Percentiles rank a stretch among this genome's conserved stretches.
Evolutionary conservation across 2,113 vertebrate species (phyloP).

Genomic region (Ceyx cyanopectus): DNA sequence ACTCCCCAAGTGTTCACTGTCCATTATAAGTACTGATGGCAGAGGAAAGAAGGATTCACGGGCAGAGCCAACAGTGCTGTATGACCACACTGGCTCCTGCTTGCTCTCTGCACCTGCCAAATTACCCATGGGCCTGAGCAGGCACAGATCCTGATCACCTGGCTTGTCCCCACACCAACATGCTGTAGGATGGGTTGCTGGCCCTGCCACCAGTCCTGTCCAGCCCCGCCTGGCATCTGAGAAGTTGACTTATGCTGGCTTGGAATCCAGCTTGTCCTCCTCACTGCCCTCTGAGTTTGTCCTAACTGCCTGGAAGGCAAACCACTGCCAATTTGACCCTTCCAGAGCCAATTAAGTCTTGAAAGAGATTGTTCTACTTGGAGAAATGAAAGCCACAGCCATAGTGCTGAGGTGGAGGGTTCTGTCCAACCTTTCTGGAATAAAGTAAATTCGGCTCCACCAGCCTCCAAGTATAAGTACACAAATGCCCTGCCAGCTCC

Average conservation of each 20-base stretch:
- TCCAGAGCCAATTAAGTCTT: conserved; percentile 10
- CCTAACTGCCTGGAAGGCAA: background rate
- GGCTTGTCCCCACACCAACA: background rate
- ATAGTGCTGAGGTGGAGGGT: background rate
- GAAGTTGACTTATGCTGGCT: background rate
- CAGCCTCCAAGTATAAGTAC: background rate
- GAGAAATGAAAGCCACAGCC: background rate
- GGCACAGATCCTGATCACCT: background rate
- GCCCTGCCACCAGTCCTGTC: background rate
- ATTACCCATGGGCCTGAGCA: background rate
- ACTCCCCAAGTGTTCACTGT: background rate
- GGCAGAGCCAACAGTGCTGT: background rate
- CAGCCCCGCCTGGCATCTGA: background rate
- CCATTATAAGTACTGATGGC: background rate
- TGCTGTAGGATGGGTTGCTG: background rate
- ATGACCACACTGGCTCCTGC: background rate
- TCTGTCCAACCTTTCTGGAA: background rate
- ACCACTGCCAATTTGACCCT: background rate
- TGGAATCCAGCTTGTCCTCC: background rate
- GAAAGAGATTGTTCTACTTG: background rate
- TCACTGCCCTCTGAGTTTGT: rapidly evolving
- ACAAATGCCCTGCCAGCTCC: background rate
- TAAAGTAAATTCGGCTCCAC: background rate
- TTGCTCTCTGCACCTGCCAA: background rate
- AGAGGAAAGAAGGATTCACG: background rate